Evolutionary conservation across 2,888 invertebrate genomes (phyloP), one percentile per base, ranked within the genome.

Genomic region (Leptinotarsa haldemani): DNA sequence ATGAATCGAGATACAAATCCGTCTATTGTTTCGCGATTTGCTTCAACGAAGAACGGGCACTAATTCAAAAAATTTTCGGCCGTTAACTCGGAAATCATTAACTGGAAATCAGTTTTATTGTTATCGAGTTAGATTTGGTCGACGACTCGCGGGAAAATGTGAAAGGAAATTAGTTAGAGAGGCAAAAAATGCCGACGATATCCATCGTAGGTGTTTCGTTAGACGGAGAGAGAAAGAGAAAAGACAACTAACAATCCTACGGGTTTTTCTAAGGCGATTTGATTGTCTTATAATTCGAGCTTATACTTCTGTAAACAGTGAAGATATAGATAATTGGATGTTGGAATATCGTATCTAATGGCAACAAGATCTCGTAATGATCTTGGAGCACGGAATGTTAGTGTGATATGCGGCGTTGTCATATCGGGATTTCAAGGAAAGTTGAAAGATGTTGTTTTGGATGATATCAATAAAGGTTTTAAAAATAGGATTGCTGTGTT

Each of bases 221-320:
- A 46, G 18, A 13, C 20, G 20, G 1, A 46, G 18, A 64, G 16
- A 20, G 18, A 64, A n/a, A 64, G 30, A 22, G 46, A 56, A 50
- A 30, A 48, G 68, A n/a, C 16, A 47, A 2, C 46, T 16, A 53
- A 58, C 20, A 58, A 68, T 68, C 15, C 56, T 20, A 40, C 56
- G 46, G 58, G 73, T 74, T 70, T 73, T 74, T 71, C 65, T 66
- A 18, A 73, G 63, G 67, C 67, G 68, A 69, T 78, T 74, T 75
- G 80, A 82, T 82, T 80, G 82, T 81, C 79, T 82, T 82, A 82
- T 82, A 83, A 83, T 81, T 81, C 77, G 76, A 78, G 80, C 77
- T 78, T 50, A 69, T 81, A 78, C 73, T 75, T 77, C 77, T 75
- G 72, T 78, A 79, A 80, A 80, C 78, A 80, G 78, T 69, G 73